Percentiles rank a stretch among this genome's conserved stretches.
phyloP scores from a whole-genome alignment of 1,140 invertebrate species.

The Paramacrobiotus metropolitanus region DNA sequence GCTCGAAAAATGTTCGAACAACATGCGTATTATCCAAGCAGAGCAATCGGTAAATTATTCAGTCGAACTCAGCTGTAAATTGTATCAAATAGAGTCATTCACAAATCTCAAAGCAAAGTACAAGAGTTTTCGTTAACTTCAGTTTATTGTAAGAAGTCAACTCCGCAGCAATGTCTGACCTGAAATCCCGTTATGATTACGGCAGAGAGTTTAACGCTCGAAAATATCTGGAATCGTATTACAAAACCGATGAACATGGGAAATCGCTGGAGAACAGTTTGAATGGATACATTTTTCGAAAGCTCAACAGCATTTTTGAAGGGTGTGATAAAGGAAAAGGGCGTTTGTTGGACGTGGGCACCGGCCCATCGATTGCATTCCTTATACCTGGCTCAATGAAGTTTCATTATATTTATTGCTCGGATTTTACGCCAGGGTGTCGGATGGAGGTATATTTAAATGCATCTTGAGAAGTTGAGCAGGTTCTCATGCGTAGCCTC shows the following conservation, averaged over 20 bases:
- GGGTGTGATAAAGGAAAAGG: background rate
- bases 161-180: background rate
- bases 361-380: background rate
- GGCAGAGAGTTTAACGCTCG: background rate
- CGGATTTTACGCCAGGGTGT: conserved; percentile 1
- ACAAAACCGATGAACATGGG: background rate
- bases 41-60: too few relatives aligned
- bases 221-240: background rate
- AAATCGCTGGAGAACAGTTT: background rate
- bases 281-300: background rate
- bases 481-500: too few relatives aligned
- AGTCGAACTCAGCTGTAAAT: too few relatives aligned
- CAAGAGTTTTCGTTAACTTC: too few relatives aligned
- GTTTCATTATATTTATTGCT: background rate
- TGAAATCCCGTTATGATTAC: background rate
- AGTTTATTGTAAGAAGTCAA: background rate
- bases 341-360: background rate
- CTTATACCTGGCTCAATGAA: background rate
- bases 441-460: conserved; percentile 1
- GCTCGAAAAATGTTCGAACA: too few relatives aligned
- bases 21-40: too few relatives aligned
- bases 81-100: too few relatives aligned
- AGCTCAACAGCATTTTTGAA: conserved; percentile 1
- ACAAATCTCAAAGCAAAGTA: too few relatives aligned
- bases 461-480: too few relatives aligned